These are phyloP conservation scores for Rhabdophis nuchalis DNA, from an alignment of 2,797 vertebrate species.

Conservation along the genomic window DNA sequence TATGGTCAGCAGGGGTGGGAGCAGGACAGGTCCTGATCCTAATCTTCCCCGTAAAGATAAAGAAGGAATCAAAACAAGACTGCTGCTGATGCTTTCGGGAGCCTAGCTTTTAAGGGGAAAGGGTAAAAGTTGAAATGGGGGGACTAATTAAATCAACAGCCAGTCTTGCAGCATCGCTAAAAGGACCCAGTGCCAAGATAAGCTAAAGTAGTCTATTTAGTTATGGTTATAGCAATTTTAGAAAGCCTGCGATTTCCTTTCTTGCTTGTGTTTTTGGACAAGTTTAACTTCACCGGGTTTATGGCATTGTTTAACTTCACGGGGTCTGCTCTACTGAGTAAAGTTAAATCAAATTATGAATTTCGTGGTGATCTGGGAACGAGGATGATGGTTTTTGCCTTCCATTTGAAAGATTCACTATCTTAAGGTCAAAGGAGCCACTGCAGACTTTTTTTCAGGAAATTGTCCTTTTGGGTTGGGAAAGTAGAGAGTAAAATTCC, in stretches of 20 bases:
- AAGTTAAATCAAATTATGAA: constrained; percentile 28
- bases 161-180: constrained; percentile 41
- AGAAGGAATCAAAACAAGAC: constrained; percentile 70
- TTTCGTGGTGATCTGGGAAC: constrained; percentile 19
- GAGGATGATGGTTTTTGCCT: background rate
- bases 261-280: constrained; percentile 10
- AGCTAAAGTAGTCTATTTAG: constrained; percentile 31
- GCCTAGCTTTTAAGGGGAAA: constrained; percentile 64
- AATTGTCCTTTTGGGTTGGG: background rate
- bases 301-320: constrained; percentile 6
- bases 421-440: constrained; percentile 3
- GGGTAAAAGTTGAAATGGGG: constrained; percentile 68
- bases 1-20: constrained; percentile 42
- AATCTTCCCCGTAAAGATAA: constrained; percentile 68
- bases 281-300: constrained; percentile 9
- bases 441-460: constrained; percentile 22
- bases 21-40: constrained; percentile 53
- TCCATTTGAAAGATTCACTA: background rate
- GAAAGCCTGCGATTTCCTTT: constrained; percentile 34
- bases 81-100: constrained; percentile 59
- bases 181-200: constrained; percentile 50
- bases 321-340: background rate
- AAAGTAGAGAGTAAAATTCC: constrained; percentile 11
- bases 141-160: constrained; percentile 66
- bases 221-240: constrained; percentile 20